phyloP scores from a whole-genome alignment of 2,888 invertebrate species.

The Tillus elongatus region DNA sequence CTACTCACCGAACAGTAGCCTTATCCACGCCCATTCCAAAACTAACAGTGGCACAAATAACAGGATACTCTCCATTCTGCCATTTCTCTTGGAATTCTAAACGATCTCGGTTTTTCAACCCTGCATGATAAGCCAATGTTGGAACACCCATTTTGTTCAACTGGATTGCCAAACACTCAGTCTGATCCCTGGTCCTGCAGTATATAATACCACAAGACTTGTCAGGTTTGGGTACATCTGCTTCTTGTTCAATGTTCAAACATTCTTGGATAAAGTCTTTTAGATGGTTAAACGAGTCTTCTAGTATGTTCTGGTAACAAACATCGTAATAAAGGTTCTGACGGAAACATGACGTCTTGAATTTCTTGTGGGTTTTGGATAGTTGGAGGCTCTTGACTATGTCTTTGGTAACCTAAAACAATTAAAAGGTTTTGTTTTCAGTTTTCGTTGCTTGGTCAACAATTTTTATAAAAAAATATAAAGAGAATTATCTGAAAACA shows the following conservation, averaged over 20 bases:
- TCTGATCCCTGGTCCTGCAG: conserved; percentile 87
- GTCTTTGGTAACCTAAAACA: conserved; percentile 48
- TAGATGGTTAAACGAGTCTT: conserved; percentile 74
- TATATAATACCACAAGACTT: conserved; percentile 58
- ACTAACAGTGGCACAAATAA: conserved; percentile 94
- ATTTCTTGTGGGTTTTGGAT: conserved; percentile 40
- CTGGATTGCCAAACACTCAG: conserved; percentile 71
- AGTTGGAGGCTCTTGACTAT: conserved; percentile 65
- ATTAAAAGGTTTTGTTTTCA: background rate
- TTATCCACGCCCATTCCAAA: conserved; percentile 99
- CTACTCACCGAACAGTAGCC: conserved; percentile 65
- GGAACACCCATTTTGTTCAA: conserved; percentile 65
- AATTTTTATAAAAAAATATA: too few species aligned
- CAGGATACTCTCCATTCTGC: conserved; percentile 79
- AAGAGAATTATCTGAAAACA: background rate
- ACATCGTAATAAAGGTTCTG: conserved; percentile 93
- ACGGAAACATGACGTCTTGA: conserved; percentile 83
- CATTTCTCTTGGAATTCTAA: conserved; percentile 79
- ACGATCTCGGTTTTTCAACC: conserved; percentile 64
- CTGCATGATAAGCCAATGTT: conserved; percentile 85
- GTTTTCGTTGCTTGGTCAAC: background rate
- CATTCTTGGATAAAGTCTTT: conserved; percentile 61
- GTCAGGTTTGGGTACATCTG: conserved; percentile 26
- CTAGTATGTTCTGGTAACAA: conserved; percentile 73
- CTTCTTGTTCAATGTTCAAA: conserved; percentile 50